Base-by-base conservation (phyloP, 2,888 invertebrate species). In the Drosophila fulvimacula region DNA sequence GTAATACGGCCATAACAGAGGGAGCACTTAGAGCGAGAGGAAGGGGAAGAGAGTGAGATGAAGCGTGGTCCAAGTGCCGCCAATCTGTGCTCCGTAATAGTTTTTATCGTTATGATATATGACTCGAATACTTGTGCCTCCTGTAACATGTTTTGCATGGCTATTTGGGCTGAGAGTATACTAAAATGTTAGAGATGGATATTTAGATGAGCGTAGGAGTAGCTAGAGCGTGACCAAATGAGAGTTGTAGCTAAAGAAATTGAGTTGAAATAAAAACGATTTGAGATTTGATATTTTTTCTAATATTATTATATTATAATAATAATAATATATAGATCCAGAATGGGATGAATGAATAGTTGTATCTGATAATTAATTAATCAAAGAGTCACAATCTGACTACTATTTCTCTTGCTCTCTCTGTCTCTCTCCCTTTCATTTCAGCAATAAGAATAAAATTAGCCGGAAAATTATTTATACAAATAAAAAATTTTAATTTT, bases 41-140 rank as follows among this genome's bases (percentile, higher is more conserved):
- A 7, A 3, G 21, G 0, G 30, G 6, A 17, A 1, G 32, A 3
- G 34, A 15, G 13, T 2, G 19, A 3, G 57, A 19, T 3, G 24
- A 3, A 24, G 38, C 34, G 24, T 30, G 36, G 53, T 39, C 13
- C 38, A 69, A 49, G 51, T 74, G 44, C 51, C 39, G n/a, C 10
- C 59, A 69, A 76, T 76, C 61, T 65, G 17, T 69, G 79, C 60
- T 44, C 15, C 17, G 39, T 51, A 53, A 66, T 76, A 84, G 72
- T 75, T 84, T 55, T 62, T 63, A 69, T 69, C 64, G 38, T 24
- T 41, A 52, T 63, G 65, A 65, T 53, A 52, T 65, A 65, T 53
- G 32, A 10, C 46, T 7, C 5, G 15, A 21, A 36, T 17, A 34
- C 13, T 60, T 62, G 30, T 6, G 61, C 19, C 13, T 32, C 4